Base-by-base conservation (phyloP, 2,113 vertebrate genomes). In the Microtus richardsoni region DNA sequence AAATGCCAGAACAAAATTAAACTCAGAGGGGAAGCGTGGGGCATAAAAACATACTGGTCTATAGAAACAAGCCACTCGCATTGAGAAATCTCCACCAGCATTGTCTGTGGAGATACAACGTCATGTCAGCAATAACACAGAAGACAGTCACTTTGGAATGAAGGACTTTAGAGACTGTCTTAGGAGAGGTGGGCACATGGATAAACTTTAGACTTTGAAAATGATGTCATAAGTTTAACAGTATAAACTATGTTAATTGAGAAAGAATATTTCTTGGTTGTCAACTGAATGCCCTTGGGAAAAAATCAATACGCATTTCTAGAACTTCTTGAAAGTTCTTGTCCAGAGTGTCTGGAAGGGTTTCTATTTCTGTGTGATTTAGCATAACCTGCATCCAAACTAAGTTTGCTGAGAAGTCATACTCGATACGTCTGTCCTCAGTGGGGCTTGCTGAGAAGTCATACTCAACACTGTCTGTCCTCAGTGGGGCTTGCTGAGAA, bases 111-210 rank as follows among this genome's bases (percentile, higher is more conserved):
- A 77, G 54, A 95, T 52, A 28, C 21, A 47, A 39, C n/a, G 2
- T 2, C 87, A 28, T 86, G n/a, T 71, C 39, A n/a, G 5, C 28
- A 88, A 49, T 41, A 79, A 64, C 74, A 41, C 7, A 83, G 16
- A 77, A 70, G 80, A 85, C 28, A 1, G 5, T 75, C 39, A 52
- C 60, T 93, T 85, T 68, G 39, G 19, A 88, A 54, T 78, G 73
- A 73, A 73, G 30, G 39, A 39, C 41, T 92, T 92, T n/a, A 64
- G 30, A 94, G 17, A 12, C 49, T 89, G 91, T 94, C 78, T 96
- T 12, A 36, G 33, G 7, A 68, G 77, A 89, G 62, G 60, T 82
- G 66, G 3, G 88, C 73, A 88, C 36, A 92, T 1, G 39, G 22
- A 80, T 60, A 33, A 95, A 80, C 26, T 41, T 71, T 26, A 54